Base-by-base conservation (phyloP, 1,140 invertebrate genomes). In the Chionoecetes opilio region DNA sequence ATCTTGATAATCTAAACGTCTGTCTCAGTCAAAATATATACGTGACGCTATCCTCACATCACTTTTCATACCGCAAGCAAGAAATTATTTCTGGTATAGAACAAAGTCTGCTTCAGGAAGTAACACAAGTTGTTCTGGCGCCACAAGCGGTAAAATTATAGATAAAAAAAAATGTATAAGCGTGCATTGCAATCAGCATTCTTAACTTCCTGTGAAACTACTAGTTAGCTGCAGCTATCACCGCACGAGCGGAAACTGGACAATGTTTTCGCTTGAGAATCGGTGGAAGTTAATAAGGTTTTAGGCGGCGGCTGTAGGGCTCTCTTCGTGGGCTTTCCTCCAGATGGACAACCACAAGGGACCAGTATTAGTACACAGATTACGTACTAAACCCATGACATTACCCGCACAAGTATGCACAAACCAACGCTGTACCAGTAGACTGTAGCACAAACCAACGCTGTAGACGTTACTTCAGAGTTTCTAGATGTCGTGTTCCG, bases 121-220 rank as follows among this genome's bases (percentile, higher is more conserved):
- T 75, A 0, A 1, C 26, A 21, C 63, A 2, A 75, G 63, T 75
- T n/a, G 63, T 75, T 75, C 63, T 75, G 11, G 63, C 63, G 63
- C 63, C 63, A 75, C n/a, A n/a, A 21, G n/a, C 63, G n/a, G 63
- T 1, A 75, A 75, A 75, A 75, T 75, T n/a, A n/a, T n/a, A 75
- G 63, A 75, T 75, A 75, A 75, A 75, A 75, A 75, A 75, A 63
- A 75, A 75, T 21, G 63, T 75, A 75, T 26, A 75, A 75, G 63
- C 63, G n/a, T 75, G n/a, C 63, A 75, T 75, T 75, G 63, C 63
- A 75, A 75, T 75, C 63, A 75, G n/a, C 63, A 75, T 75, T 75
- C 63, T 75, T 75, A 75, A 75, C 63, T 75, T 75, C 63, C 63
- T 75, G 63, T 75, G 63, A 5, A 75, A 75, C 63, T n/a, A 75